These are phyloP conservation scores for Alcedo quadribrachys DNA, from an alignment of 2,797 vertebrate species.

Conservation along the genomic window DNA sequence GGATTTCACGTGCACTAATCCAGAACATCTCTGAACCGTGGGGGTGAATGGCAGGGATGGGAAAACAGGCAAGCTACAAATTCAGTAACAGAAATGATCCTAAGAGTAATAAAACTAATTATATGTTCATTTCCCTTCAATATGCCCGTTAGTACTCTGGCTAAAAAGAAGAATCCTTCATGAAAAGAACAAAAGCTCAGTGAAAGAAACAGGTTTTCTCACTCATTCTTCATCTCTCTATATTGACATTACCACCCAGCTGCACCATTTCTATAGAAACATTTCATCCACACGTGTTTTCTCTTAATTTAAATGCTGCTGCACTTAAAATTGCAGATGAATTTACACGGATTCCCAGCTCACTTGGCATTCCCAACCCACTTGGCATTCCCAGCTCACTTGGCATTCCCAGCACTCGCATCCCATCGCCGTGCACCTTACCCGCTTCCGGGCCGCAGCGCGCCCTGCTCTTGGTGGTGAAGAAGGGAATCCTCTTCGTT, in stretches of 20 bases:
- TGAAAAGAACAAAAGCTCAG: background rate
- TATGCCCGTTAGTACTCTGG: background rate
- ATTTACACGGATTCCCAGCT: background rate
- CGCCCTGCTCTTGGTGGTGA: constrained; percentile 87
- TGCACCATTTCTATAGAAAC: background rate
- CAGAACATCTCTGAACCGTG: background rate
- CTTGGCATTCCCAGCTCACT: background rate
- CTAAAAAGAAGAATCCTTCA: background rate
- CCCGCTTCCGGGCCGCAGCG: constrained; percentile 88
- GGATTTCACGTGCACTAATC: background rate
- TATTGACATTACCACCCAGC: background rate
- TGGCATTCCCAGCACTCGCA: too few relatives aligned
- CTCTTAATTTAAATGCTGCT: background rate
- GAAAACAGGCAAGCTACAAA: background rate
- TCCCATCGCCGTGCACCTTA: constrained; percentile 47
- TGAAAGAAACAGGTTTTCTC: background rate
- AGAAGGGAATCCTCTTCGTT: constrained; percentile 86
- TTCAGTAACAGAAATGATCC: background rate
- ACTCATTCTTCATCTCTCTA: background rate
- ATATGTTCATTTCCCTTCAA: background rate
- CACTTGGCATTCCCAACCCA: too few relatives aligned
- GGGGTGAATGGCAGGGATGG: background rate
- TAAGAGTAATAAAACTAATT: background rate
- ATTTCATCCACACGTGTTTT: background rate
- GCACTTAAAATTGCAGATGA: background rate